Evolutionary conservation across 2,797 vertebrate species (phyloP).

Genomic region (Tadarida brasiliensis): DNA sequence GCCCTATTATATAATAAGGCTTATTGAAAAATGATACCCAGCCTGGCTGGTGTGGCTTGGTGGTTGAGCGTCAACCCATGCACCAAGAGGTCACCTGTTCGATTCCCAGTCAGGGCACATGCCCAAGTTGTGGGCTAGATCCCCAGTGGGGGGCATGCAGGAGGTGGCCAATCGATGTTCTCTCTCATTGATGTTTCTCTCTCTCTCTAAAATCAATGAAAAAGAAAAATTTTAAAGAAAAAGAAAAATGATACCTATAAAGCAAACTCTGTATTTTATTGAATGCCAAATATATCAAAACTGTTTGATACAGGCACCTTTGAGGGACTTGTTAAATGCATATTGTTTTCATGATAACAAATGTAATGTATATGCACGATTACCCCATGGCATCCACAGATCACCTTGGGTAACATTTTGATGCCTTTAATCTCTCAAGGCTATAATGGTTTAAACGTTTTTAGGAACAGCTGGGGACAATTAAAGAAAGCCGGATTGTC

Average conservation of each 20-base stretch:
- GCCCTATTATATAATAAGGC: background rate
- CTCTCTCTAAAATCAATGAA: too few relatives aligned
- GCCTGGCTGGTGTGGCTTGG: too few relatives aligned
- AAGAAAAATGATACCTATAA: background rate
- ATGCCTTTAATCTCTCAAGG: constrained; percentile 12
- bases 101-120: too few relatives aligned
- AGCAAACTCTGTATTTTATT: background rate
- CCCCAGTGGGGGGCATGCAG: too few relatives aligned
- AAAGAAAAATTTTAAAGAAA: too few relatives aligned
- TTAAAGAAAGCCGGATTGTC: background rate
- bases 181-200: too few relatives aligned
- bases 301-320: background rate
- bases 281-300: background rate
- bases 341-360: constrained; percentile 21
- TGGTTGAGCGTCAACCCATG: too few relatives aligned
- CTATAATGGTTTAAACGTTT: constrained; percentile 15
- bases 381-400: background rate
- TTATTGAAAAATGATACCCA: background rate
- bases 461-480: background rate
- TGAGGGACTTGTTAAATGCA: constrained; percentile 11
- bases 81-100: too few relatives aligned
- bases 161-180: too few relatives aligned
- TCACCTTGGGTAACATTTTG: background rate
- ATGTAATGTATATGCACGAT: background rate
- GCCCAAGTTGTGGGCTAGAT: too few relatives aligned